Percentiles rank a stretch among this genome's conserved stretches.
Conservation (phyloP, 2,888 invertebrate species). For the Gisinianus flammeolus region DNA sequence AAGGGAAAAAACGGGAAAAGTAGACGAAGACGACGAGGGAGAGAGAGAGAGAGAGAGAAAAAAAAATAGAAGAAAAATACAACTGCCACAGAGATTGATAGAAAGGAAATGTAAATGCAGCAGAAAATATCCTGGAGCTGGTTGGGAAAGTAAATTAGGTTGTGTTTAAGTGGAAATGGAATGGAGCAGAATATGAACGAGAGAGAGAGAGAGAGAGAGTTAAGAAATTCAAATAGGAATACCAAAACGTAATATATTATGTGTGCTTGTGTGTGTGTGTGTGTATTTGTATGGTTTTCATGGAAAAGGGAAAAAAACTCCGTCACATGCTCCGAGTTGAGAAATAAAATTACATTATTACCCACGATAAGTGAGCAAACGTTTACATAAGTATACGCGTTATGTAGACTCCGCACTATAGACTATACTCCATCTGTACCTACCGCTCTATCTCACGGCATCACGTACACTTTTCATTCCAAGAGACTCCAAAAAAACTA, state of each 20-base stretch:
- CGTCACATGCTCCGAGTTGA: conserved; percentile 11
- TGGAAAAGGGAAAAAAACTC: background rate
- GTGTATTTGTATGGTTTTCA: background rate
- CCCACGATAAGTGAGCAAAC: conserved; percentile 2
- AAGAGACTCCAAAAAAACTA: background rate
- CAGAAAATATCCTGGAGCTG: conserved; percentile 7
- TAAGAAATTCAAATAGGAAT: background rate
- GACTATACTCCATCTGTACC: background rate
- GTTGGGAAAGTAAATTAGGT: conserved; percentile 16
- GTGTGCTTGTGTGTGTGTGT: background rate
- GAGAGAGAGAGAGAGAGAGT: background rate
- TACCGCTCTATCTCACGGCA: background rate
- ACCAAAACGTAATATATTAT: background rate
- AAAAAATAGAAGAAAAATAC: no score
- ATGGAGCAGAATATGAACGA: background rate
- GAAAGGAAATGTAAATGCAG: conserved; percentile 13
- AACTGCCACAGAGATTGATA: background rate
- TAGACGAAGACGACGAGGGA: background rate
- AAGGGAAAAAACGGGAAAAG: conserved; percentile 1
- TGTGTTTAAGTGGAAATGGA: background rate
- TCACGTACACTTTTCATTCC: background rate
- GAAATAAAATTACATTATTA: conserved; percentile 21
- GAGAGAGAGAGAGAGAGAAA: no score
- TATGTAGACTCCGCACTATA: background rate
- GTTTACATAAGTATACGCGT: background rate